Conservation (phyloP, 2,797 vertebrate genomes). For the Sorex maritimensis region DNA sequence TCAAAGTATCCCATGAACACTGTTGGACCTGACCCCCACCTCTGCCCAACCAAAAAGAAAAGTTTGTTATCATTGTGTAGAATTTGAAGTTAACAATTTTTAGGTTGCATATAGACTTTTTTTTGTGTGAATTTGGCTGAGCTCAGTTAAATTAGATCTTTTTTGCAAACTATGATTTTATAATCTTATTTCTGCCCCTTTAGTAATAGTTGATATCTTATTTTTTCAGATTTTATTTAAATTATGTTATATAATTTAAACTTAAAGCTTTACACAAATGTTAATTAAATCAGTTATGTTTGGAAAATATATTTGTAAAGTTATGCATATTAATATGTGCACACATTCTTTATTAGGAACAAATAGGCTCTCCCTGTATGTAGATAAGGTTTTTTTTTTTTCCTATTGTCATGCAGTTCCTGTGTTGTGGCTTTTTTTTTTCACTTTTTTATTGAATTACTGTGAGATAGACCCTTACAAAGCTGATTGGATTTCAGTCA, state of each 20-base stretch:
- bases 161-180: conserved; percentile 20
- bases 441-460: too few species aligned
- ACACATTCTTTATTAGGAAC: conserved; percentile 6
- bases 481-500: too few species aligned
- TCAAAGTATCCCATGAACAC: too few species aligned
- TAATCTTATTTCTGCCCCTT: neutral
- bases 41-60: too few species aligned
- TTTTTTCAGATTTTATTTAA: neutral
- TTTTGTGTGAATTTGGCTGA: conserved; percentile 16
- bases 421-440: neutral
- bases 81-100: neutral
- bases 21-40: too few species aligned
- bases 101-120: neutral
- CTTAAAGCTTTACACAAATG: neutral
- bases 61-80: neutral
- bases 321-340: too few species aligned
- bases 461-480: too few species aligned
- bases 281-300: neutral
- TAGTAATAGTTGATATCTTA: neutral
- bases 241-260: neutral
- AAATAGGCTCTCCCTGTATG: neutral
- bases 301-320: conserved; percentile 8
- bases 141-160: neutral
- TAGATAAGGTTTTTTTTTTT: conserved; percentile 25
- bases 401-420: neutral